Evolutionary conservation across 2,888 invertebrate species (phyloP), one percentile per base, ranked within the genome.

Genomic region (Drosophila suboccidentalis): DNA sequence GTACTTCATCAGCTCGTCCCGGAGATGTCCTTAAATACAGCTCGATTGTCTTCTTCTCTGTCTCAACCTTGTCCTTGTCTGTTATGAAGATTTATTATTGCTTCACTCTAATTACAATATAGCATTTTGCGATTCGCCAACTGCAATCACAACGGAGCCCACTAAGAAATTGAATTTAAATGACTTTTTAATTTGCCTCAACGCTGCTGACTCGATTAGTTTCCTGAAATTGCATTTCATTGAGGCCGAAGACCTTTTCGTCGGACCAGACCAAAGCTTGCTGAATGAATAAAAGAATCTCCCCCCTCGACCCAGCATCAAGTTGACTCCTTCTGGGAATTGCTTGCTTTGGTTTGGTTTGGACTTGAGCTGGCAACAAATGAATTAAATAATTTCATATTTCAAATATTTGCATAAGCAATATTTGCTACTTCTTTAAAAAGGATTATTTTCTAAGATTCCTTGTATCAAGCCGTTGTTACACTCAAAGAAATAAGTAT

Each of bases 151-250:
- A 15, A 44, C 49, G 58, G 38, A 51, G 75, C 62, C 64, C 66
- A 55, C 51, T 61, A 47, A 74, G 87, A 84, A 84, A 89, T 84
- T 89, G 87, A 89, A 84, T 84, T 87, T 87, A 89, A 84, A 84
- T 84, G 75, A 67, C 65, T 89, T 89, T 84, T 84, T 84, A 84
- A 84, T 84, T 87, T 83, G 59, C 71, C 62, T 50, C 58, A 32
- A 43, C 47, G 19, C 46, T 73, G 44, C 80, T 76, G 77, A 75
- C 63, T 78, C 75, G 64, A 76, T 75, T 78, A 78, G 69, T 76
- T 75, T 26, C 53, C 49, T 58, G 38, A 64, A 74, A 78, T 76
- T 79, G 75, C 64, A 78, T 78, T 75, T 64, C 75, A 51, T 58
- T 39, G 47, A 39, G 65, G 60, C 68, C 75, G 44, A 59, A 47